Evolutionary conservation across 2,888 invertebrate species (phyloP).

Genomic region (Drosophila gaucha): DNA sequence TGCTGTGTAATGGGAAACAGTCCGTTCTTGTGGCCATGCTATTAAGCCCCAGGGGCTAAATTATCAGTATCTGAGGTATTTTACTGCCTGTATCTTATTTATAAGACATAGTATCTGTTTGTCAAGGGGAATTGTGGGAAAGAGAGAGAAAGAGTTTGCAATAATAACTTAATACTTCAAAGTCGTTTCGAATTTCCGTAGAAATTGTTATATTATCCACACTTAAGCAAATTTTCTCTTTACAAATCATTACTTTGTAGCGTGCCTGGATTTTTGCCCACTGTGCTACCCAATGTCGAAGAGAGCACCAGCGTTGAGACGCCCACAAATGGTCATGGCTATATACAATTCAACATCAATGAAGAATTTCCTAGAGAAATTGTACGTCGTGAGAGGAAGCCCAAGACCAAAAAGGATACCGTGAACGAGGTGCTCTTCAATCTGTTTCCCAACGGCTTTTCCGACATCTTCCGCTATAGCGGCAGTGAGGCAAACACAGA

Average conservation of each 20-base stretch:
- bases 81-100: neutral
- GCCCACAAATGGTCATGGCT: constrained; percentile 72
- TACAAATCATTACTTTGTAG: too few relatives aligned
- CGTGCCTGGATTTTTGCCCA: constrained; percentile 54
- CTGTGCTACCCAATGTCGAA: constrained; percentile 14
- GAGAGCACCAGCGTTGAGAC: constrained; percentile 4
- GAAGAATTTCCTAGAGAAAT: constrained; percentile 53
- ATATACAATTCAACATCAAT: constrained; percentile 78
- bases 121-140: too few relatives aligned
- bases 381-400: constrained; percentile 9
- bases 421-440: constrained; percentile 80
- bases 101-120: too few relatives aligned
- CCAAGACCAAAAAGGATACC: constrained; percentile 55
- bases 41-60: too few relatives aligned
- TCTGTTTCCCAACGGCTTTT: constrained; percentile 82
- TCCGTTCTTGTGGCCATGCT: too few relatives aligned
- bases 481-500: constrained; percentile 53
- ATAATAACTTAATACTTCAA: too few relatives aligned
- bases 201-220: too few relatives aligned
- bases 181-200: too few relatives aligned
- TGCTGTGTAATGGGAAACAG: too few relatives aligned
- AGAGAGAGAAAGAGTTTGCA: too few relatives aligned
- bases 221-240: too few relatives aligned
- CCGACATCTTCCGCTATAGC: constrained; percentile 82
- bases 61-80: too few relatives aligned